Conservation (phyloP, 2,113 vertebrate genomes). For the Marcusenius ussheri region DNA sequence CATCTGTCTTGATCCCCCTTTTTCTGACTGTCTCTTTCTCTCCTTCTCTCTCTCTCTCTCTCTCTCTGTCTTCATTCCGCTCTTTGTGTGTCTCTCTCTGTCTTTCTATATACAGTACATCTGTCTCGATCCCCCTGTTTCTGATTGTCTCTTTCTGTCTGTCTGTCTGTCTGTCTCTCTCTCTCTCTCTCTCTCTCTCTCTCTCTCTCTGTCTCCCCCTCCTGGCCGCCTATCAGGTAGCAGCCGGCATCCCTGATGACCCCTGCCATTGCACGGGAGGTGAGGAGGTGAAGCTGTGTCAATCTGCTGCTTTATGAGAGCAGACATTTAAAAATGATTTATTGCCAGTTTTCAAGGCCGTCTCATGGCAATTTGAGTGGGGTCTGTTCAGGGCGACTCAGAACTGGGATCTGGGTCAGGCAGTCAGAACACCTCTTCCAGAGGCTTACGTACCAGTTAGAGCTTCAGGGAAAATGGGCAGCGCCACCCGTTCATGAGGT, state of each 20-base stretch:
- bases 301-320: constrained; percentile 32
- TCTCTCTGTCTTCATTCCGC: background rate
- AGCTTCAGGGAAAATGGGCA: background rate
- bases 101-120: background rate
- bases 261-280: constrained; percentile 23
- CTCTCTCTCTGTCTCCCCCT: constrained; percentile 25
- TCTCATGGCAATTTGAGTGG: constrained; percentile 34
- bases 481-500: background rate
- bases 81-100: background rate
- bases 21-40: background rate
- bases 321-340: constrained; percentile 26
- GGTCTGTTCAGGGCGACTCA: constrained; percentile 31
- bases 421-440: background rate
- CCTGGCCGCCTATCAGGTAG: constrained; percentile 47
- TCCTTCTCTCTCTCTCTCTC: background rate
- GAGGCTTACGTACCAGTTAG: background rate
- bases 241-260: constrained; percentile 48
- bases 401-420: constrained; percentile 33
- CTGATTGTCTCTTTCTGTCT: background rate
- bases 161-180: background rate
- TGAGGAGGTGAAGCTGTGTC: constrained; percentile 29
- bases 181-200: background rate
- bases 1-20: background rate
- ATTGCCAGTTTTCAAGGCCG: constrained; percentile 28
- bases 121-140: background rate